These are phyloP conservation scores for Atractosteus spatula DNA, from an alignment of 2,113 vertebrate species.

Conservation along the genomic window DNA sequence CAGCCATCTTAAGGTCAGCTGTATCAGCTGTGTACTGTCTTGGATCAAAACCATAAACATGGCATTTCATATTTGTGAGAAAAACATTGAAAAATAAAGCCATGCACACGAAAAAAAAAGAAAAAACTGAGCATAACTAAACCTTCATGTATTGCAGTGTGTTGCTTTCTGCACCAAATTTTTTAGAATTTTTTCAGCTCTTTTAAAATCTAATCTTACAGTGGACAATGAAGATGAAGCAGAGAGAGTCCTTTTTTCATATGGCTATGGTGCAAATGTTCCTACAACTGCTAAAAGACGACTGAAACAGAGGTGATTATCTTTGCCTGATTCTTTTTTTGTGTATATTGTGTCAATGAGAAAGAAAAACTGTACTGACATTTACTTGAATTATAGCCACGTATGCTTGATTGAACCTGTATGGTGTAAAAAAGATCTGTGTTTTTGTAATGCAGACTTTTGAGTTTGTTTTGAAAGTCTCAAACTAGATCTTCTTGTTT, in stretches of 20 bases:
- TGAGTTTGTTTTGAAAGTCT: constrained; percentile 44
- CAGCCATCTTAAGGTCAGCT: too few relatives aligned
- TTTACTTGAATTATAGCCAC: constrained; percentile 1
- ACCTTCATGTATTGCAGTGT: too few relatives aligned
- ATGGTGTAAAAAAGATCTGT: too few relatives aligned
- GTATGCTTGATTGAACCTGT: constrained; percentile 47
- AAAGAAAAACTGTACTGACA: constrained; percentile 30
- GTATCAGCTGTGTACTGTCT: too few relatives aligned
- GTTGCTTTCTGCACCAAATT: too few relatives aligned
- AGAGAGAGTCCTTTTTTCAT: constrained; percentile 92
- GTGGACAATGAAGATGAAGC: constrained; percentile 92
- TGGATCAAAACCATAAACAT: too few relatives aligned
- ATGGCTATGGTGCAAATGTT: constrained; percentile 95
- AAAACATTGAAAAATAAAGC: too few relatives aligned
- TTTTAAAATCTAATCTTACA: constrained; percentile 45
- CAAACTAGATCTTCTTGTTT: constrained; percentile 50
- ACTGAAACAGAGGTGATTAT: constrained; percentile 86
- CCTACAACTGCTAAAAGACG: constrained; percentile 91
- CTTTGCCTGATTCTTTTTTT: neutral
- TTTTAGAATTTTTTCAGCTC: too few relatives aligned
- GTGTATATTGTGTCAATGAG: constrained; percentile 28
- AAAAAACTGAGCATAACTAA: too few relatives aligned
- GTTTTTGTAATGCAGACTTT: constrained; percentile 38
- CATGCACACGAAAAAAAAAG: too few relatives aligned
- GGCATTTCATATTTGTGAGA: too few relatives aligned